Evolutionary conservation across 2,113 vertebrate genomes (phyloP), one percentile per base, ranked within the genome.

Genomic region (Oxygymnocypris stewartii): DNA sequence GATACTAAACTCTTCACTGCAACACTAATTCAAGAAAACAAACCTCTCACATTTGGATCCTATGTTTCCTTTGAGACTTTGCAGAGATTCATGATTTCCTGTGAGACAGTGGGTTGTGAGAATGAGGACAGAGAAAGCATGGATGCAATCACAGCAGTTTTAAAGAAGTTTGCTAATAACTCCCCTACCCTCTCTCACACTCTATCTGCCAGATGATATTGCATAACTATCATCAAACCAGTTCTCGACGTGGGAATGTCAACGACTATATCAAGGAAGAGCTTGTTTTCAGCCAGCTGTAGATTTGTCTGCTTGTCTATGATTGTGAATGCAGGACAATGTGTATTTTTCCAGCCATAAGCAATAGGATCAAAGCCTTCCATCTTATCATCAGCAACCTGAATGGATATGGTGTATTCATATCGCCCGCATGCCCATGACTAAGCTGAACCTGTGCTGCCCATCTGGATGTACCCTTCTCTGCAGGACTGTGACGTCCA

Each of bases 291-390:
- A 44, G 63, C 49, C 51, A 40, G 84, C 86, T 85, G 74, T 51
- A 9, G 18, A 44, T 54, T n/a, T 87, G 65, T 82, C 16, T 31
- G 8, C 54, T 74, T 79, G 37, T 84, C n/a, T 76, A 74, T 87
- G 85, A 73, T 31, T 73, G 84, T 75, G 76, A 74, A 75, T 86
- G 20, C 81, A 57, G 65, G 63, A 44, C 18, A 86, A 81, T 82
- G 65, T 59, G 67, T 63, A 49, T 69, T 73, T 81, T 69, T 87
- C 28, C 85, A 77, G 69, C 69, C 78, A 54, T 87, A 78, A 28
- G 77, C 69, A 87, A 51, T 61, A 63, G 82, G 77, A 86, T 89
- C 69, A 88, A 89, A 90, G 57, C 49, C 31, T 8, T 35, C 23
- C 31, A 54, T 67, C 74, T 85, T 85, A 86, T 87, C 87, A 80